Base-by-base conservation (phyloP, 2,888 invertebrate genomes). In the Stenodera caucasica region DNA sequence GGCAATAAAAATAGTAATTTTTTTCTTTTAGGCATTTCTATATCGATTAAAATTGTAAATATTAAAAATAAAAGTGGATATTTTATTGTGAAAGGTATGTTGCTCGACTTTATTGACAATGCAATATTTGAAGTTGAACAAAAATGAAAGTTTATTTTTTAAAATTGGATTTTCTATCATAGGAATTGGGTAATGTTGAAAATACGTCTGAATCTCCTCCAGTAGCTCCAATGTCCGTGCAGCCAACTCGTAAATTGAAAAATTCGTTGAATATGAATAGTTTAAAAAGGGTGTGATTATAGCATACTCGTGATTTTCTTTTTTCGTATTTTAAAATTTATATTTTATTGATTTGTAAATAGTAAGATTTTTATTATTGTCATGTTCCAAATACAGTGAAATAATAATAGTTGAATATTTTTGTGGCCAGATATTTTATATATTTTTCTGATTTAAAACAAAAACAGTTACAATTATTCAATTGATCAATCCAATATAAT, bases 191-290 rank as follows among this genome's bases (percentile, higher is more conserved):
- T 75, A 85, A 87, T 77, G 79, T 83, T 21, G 81, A 82, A 60
- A 80, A 82, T 71, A 81, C 82, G 65, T 73, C 72, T 68, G 82
- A 81, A 75, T 82, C 81, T 71, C 83, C 81, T 75, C 83, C 83
- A 78, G 81, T 90, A 74, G 90, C 91, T 72, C 92, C 92, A 66
- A 85, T 92, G 82, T 92, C 92, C 61, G 92, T 92, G 77, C 92
- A 92, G 81, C 92, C 92, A 67, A 90, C 90, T 72, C 86, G 92
- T 77, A 91, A 92, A 84, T 87, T 88, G 72, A 87, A 87, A 80
- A 84, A 87, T 70, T 86, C 86, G 60, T 80, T 87, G 69, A 86
- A 85, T 72, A 85, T 86, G 74, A 87, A 87, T 69, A 86, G 87
- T 69, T 82, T 91, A 73, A 86, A 91, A 70, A 40, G 40, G 18